Conservation (phyloP, 92 coral and sea anemone genomes). For the Parazoanthus atlanticus region DNA sequence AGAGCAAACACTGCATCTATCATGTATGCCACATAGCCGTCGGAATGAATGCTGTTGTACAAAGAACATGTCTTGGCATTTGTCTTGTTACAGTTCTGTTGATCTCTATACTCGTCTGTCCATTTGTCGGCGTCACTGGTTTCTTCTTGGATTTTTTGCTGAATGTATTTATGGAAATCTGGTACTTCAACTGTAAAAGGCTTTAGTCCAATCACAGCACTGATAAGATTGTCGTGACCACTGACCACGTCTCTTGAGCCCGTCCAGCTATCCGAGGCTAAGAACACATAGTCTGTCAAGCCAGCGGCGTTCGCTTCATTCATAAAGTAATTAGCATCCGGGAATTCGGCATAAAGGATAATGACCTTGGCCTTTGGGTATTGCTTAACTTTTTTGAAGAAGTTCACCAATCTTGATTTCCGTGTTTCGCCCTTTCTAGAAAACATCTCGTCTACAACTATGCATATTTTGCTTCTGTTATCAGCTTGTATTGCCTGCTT, state of each 20-base stretch:
- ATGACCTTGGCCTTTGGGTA: conserved; percentile 56
- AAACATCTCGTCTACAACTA: conserved; percentile 65
- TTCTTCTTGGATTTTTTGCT: conserved; percentile 6
- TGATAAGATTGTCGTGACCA: conserved; percentile 51
- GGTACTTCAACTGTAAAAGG: conserved; percentile 47
- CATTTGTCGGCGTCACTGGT: conserved; percentile 32
- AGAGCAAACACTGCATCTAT: conserved; percentile 77
- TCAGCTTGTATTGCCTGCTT: conserved; percentile 56
- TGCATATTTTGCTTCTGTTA: conserved; percentile 47
- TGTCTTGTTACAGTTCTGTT: conserved; percentile 21
- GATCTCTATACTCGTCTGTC: conserved; percentile 46
- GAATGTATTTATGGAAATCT: conserved; percentile 30
- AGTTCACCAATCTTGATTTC: conserved; percentile 18
- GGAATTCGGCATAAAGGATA: conserved; percentile 67
- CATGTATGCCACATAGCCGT: conserved; percentile 73
- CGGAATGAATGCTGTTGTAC: conserved; percentile 46
- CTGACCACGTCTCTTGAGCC: conserved; percentile 62
- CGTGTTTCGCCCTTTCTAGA: conserved; percentile 56
- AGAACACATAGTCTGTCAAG: conserved; percentile 60
- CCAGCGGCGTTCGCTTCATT: conserved; percentile 58
- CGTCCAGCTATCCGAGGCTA: conserved; percentile 79
- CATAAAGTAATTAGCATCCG: conserved; percentile 71
- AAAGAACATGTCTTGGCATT: conserved; percentile 15
- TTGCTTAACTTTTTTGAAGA: conserved; percentile 54
- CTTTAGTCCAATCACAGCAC: conserved; percentile 63